Base-by-base conservation (phyloP, 2,113 vertebrate species). In the Micronycteris hirsuta region DNA sequence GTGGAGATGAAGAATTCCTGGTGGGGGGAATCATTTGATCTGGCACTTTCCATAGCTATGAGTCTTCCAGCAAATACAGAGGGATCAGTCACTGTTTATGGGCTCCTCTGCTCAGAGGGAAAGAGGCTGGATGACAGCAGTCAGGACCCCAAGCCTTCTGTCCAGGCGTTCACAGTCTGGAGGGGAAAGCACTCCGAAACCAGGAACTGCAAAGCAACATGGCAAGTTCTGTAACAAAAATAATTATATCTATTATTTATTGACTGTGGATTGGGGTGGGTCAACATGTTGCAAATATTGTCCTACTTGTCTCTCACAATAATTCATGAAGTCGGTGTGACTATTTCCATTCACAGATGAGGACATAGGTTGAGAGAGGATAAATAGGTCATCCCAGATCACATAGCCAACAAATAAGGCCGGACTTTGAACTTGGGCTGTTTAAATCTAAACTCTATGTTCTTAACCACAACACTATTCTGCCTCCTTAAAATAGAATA, bases 161-260 rank as follows among this genome's bases (percentile, higher is more conserved):
- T 47, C 31, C 45, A 49, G 58, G 38, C 2, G 0, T 38, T 52
- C 16, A 87, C n/a, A 73, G 28, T 33, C 43, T 22, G 28, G 36
- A 41, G 63, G 85, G 47, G 33, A 65, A 81, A 38, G 26, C 36
- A 26, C 26, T 91, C 22, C 45, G 65, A 71, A 74, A 13, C 41
- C 58, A 49, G 36, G 67, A 67, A 56, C 47, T 74, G 31, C 47
- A 91, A 68, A 38, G 56, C 82, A 78, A n/a, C 4, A 7, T 6
- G 45, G n/a, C 33, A 78, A 82, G 12, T 67, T 76, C 89, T 89
- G 31, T 82, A 89, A 91, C 33, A 82, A 78, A 90, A 83, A 58
- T 96, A 93, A 89, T 96, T 68, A 88, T 11, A 33, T 68, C 58
- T 67, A 49, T 85, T 95, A 70, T 84, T 41, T 82, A 77, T 54